Evolutionary conservation across 2,888 invertebrate genomes (phyloP).

Genomic region (Steinernema scapterisci): DNA sequence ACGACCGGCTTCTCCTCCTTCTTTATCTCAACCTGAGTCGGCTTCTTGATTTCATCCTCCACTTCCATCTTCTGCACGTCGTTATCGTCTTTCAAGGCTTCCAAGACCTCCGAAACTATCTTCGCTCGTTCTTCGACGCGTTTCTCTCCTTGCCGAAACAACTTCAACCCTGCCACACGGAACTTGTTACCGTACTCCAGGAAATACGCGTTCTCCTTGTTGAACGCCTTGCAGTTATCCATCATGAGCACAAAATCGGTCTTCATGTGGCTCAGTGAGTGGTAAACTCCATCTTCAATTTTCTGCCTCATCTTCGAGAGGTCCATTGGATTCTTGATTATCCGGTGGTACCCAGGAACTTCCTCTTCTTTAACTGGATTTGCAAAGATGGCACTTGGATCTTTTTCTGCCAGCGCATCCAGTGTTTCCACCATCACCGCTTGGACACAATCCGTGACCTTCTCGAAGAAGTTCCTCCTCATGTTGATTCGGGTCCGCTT

Average conservation of each 20-base stretch:
- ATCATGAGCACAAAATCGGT: conserved; percentile 93
- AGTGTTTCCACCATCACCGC: conserved; percentile 38
- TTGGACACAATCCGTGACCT: conserved; percentile 33
- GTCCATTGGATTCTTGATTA: conserved; percentile 86
- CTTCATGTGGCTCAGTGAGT: conserved; percentile 80
- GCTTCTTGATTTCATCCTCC: background rate
- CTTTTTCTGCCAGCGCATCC: conserved; percentile 42
- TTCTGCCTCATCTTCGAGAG: conserved; percentile 81
- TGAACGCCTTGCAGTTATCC: conserved; percentile 90
- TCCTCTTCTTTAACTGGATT: conserved; percentile 56
- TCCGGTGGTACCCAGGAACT: conserved; percentile 86
- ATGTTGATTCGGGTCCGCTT: background rate
- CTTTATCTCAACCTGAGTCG: background rate
- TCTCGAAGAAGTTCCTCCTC: conserved; percentile 8
- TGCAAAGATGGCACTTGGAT: conserved; percentile 47
- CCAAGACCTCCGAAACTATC: background rate
- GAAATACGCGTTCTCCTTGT: conserved; percentile 72
- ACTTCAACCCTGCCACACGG: conserved; percentile 1
- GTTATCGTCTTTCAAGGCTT: background rate
- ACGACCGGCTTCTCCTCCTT: background rate
- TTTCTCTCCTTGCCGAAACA: background rate
- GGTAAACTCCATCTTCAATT: conserved; percentile 73
- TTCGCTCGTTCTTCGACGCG: background rate
- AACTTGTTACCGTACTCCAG: conserved; percentile 48
- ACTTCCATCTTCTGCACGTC: background rate